Evolutionary conservation across 2,888 invertebrate species (phyloP), one percentile per base, ranked within the genome.

Genomic region (Laothoe populi): DNA sequence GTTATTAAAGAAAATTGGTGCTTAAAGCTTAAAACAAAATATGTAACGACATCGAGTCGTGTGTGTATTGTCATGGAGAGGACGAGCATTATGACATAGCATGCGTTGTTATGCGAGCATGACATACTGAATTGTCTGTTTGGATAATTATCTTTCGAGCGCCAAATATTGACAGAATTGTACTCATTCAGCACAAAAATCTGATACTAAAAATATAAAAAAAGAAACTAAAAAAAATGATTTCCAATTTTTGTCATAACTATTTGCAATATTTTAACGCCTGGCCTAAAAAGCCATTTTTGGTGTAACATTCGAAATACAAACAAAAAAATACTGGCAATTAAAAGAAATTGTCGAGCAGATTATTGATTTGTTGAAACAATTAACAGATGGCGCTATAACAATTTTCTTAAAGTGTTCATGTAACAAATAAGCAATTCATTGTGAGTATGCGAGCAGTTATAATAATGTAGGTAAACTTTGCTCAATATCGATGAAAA

Each of bases 1-100:
- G 92, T 92, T 92, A 92, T 91, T 23, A 91, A 92, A 89, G 87
- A 92, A 92, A 92, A 90, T 92, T 92, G 92, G 92, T 92, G 92
- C 92, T 92, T 92, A 89, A 90, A 90, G 92, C 92, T 92, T 92
- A 92, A 87, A 89, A 84, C 80, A 87, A 85, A 88, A 86, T 87
- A 88, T 84, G 86, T 77, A 70, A 75, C 81, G 89, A 83, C 84
- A 83, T 82, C 49, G 76, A 84, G 88, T 80, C 86, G 80, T 78
- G 90, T 84, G 83, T 88, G 91, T 90, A 89, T 88, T 91, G 91
- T 91, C 89, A 86, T 83, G 86, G 81, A 8, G 80, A 78, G 76
- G 84, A 80, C 81, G 91, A 91, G 91, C 91, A 90, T 88, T 81
- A 86, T 88, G 91, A 90, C 89, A 90, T 88, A 88, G 91, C 91